Conservation (phyloP, 2,888 invertebrate genomes). For the Merodon equestris region DNA sequence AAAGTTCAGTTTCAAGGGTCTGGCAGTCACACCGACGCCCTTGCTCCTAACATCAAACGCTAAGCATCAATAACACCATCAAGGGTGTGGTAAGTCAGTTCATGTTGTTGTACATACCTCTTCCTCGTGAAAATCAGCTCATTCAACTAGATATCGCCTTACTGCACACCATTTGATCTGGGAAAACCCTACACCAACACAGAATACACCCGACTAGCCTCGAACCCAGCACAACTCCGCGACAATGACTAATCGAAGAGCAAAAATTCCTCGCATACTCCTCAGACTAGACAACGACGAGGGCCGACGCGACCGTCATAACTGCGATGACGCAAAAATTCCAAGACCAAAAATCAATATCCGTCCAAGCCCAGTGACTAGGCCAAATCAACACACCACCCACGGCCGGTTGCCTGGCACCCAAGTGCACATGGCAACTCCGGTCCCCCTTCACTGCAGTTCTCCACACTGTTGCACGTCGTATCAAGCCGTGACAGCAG, state of each 20-base stretch:
- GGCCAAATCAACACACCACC: conserved; percentile 7
- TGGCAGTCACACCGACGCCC: too few species aligned
- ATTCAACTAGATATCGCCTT: too few species aligned
- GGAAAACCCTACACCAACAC: too few species aligned
- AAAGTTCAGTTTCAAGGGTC: too few species aligned
- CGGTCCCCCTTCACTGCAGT: background rate
- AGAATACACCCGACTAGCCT: too few species aligned
- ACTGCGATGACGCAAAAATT: conserved; percentile 39
- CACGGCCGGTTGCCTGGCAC: too few species aligned
- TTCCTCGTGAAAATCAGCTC: too few species aligned
- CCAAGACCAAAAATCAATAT: conserved; percentile 32
- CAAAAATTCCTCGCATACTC: background rate
- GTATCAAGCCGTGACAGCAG: background rate
- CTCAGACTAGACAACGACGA: background rate
- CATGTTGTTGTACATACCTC: too few species aligned
- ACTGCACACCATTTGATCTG: too few species aligned
- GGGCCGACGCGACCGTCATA: background rate
- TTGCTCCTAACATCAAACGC: too few species aligned
- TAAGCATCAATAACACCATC: too few species aligned
- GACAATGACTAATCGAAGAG: conserved; percentile 7
- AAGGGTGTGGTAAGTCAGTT: too few species aligned
- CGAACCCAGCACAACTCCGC: background rate
- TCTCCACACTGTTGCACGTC: conserved; percentile 44
- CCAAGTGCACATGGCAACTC: conserved; percentile 27
- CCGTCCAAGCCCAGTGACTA: conserved; percentile 11